A percentile compares a stretch with the other conserved stretches of the same genome.
phyloP scores from a whole-genome alignment of 2,888 invertebrate species.

The Melinaea menophilus region DNA sequence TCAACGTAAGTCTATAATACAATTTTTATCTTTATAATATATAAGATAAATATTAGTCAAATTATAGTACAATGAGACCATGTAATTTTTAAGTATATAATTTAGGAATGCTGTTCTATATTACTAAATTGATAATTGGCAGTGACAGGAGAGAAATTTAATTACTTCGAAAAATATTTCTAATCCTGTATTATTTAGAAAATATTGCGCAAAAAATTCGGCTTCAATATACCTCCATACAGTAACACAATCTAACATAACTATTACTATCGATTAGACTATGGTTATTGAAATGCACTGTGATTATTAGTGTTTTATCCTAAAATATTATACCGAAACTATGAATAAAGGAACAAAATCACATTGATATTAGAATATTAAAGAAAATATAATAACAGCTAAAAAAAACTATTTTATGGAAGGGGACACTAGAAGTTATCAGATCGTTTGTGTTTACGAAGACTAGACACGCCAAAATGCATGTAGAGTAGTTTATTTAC shows the following conservation, averaged over 20 bases:
- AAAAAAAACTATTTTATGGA: conserved; percentile 57
- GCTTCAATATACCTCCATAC: neutral
- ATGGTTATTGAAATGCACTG: conserved; percentile 32
- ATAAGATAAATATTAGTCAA: conserved; percentile 69
- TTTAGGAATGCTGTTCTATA: conserved; percentile 58
- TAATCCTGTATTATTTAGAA: conserved; percentile 23
- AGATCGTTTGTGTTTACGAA: neutral
- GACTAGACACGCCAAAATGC: neutral
- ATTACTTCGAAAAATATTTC: conserved; percentile 30
- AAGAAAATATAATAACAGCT: conserved; percentile 41
- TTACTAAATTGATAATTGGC: conserved; percentile 56
- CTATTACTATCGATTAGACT: conserved; percentile 21
- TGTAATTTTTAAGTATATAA: conserved; percentile 63
- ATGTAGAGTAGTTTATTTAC: too few relatives aligned
- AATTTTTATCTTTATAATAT: conserved; percentile 66
- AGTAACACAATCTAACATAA: conserved; percentile 14
- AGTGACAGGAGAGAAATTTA: conserved; percentile 53
- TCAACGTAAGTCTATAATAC: conserved; percentile 71
- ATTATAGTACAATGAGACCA: conserved; percentile 75
- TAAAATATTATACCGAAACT: conserved; percentile 40
- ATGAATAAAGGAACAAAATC: conserved; percentile 66
- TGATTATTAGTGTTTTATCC: conserved; percentile 37
- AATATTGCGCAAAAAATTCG: conserved; percentile 24
- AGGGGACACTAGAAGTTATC: neutral
- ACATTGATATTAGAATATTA: conserved; percentile 51